Base-by-base conservation (phyloP, 2,797 vertebrate species). In the Aselliscus stoliczkanus region DNA sequence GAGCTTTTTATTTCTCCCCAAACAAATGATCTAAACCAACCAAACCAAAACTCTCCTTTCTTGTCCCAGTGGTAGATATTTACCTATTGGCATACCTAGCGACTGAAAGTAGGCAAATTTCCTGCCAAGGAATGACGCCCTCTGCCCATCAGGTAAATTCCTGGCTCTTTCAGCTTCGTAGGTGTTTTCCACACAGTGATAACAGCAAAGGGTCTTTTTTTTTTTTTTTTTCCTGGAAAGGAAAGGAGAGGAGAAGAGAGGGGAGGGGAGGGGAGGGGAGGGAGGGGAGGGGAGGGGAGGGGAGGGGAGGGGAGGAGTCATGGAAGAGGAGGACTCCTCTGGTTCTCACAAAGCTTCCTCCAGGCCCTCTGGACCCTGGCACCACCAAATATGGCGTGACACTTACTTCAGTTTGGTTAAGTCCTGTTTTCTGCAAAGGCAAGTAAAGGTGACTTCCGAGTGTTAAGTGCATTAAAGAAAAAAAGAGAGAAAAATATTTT, bases 361-460 rank as follows among this genome's bases (percentile, higher is more conserved):
- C 95, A 97, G 94, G 97, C 97, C 87, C n/a, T 79, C 56, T 72
- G 96, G 95, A 94, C 64, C 93, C 96, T 84, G 96, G 92, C 96
- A 97, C 92, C 77, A 93, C 95, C 98, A 92, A 69, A 82, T 70
- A 95, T 39, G 86, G 96, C 90, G 79, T 67, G 79, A 97, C 93
- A 94, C 77, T 97, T 91, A 60, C 91, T 94, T 93, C 92, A 58
- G 91, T 97, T 97, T 97, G 70, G 96, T 97, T 97, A 97, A 96
- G 96, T 98, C 95, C 97, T 96, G 90, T 95, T 98, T 96, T 98
- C 97, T 97, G 96, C 95, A 98, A 98, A 98, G 97, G 98, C 96
- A 98, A 98, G 97, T 98, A 97, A 98, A 98, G 98, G 97, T 97
- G 97, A 98, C 97, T 97, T 93, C 97, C 62, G 56, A 97, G 93